These are phyloP conservation scores for Drosophila melanosoma DNA, from an alignment of 2,888 invertebrate genomes.

Conservation along the genomic window DNA sequence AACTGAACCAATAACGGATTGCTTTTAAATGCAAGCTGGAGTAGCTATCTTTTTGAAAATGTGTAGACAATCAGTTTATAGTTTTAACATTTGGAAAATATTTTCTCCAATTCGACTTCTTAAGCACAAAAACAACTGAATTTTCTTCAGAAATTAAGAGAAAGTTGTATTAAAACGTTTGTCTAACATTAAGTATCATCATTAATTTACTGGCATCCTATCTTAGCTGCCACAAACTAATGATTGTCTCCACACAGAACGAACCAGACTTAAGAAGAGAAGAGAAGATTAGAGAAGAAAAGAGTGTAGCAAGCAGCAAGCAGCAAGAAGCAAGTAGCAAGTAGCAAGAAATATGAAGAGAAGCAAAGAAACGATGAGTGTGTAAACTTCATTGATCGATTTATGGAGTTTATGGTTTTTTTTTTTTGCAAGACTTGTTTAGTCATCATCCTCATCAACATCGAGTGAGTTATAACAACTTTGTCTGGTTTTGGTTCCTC, in stretches of 20 bases:
- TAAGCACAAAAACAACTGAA: slow-evolving; percentile 2
- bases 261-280: not conserved
- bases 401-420: slow-evolving; percentile 21
- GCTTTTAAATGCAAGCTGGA: not conserved
- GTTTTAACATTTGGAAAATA: slow-evolving; percentile 6
- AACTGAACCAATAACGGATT: not conserved
- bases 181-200: slow-evolving; percentile 20
- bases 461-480: slow-evolving; percentile 15
- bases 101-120: slow-evolving; percentile 38
- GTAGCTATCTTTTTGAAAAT: not conserved
- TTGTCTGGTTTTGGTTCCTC: slow-evolving; percentile 20
- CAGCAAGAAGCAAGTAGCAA: not conserved
- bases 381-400: slow-evolving; percentile 44
- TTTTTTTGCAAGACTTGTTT: slow-evolving; percentile 46
- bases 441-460: slow-evolving; percentile 22
- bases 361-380: not conserved
- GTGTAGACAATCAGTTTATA: not conserved
- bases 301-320: not conserved
- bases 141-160: slow-evolving; percentile 23
- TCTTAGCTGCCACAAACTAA: slow-evolving; percentile 19
- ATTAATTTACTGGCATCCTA: slow-evolving; percentile 41
- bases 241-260: slow-evolving; percentile 21
- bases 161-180: slow-evolving; percentile 42
- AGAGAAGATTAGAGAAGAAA: not conserved
- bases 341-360: not conserved